These are phyloP conservation scores for Todiramphus chloris DNA, from an alignment of 2,113 vertebrate species.

Conservation along the genomic window DNA sequence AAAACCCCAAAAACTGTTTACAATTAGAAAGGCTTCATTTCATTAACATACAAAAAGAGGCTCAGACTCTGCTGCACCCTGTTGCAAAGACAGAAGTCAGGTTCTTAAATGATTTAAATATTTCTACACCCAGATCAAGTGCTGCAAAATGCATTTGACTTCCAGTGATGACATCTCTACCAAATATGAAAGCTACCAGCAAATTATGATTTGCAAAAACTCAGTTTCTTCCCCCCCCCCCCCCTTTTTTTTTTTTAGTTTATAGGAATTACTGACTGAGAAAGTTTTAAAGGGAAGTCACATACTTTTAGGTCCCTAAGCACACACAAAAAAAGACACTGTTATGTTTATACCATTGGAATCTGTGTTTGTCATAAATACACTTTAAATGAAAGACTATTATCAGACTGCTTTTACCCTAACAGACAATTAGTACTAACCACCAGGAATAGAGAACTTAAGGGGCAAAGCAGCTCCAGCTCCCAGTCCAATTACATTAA, in stretches of 20 bases:
- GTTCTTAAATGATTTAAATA: not conserved
- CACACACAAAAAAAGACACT: not conserved
- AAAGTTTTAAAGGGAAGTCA: constrained; percentile 8
- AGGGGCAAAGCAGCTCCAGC: constrained; percentile 43
- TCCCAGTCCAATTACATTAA: constrained; percentile 69
- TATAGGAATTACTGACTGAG: not conserved
- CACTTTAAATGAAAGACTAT: constrained; percentile 29
- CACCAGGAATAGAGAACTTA: constrained; percentile 32
- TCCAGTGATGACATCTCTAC: not conserved
- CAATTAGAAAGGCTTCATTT: not conserved
- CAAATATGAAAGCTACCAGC: not conserved
- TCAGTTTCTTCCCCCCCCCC: not conserved
- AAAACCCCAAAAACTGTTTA: not conserved
- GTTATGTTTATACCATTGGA: not conserved
- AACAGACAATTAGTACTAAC: constrained; percentile 63
- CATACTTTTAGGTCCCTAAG: constrained; percentile 5
- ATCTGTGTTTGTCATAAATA: constrained; percentile 3
- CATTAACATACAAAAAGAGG: not conserved
- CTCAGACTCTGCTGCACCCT: not conserved
- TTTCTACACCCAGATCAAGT: not conserved
- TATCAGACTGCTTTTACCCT: constrained; percentile 37
- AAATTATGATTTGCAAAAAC: not conserved
- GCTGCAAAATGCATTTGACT: not conserved
- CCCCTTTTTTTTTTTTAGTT: not conserved
- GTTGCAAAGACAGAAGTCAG: not conserved